Evolutionary conservation across 2,113 vertebrate genomes (phyloP), one percentile per base, ranked within the genome.

Genomic region (Pholis gunnellus): DNA sequence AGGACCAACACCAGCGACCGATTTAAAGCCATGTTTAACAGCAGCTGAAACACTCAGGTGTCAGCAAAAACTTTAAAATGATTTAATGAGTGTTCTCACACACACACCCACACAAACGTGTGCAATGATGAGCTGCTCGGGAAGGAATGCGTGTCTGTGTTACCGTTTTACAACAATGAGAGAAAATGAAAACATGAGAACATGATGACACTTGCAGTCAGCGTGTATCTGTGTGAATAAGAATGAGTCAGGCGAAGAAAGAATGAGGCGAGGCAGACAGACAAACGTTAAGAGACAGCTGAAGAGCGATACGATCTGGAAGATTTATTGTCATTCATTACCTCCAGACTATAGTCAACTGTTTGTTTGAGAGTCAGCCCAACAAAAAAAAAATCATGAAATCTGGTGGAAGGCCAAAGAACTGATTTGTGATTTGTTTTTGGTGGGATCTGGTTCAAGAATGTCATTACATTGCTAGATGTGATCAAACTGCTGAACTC

Each of bases 141-240:
- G 18, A 29, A 81, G 78, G 87, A 90, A 88, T 86, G 81, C 17
- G 36, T 18, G 42, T 6, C 8, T 14, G n/a, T 34, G 3, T 50
- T 50, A 50, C 4, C 11, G 18, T 75, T 87, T 84, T 46, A 69
- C 71, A 25, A 79, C 6, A 87, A 91, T 91, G 91, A 88, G 82
- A 52, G 50, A 50, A 71, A 81, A 79, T 48, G 42, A 88, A 82
- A 87, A 76, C 88, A 84, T 68, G 73, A 80, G 72, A 83, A 88
- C 87, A 89, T 64, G 85, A 90, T 86, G 90, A 87, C 85, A 83
- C 89, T 84, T 76, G 82, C 42, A 63, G 50, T 60, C 69, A 60
- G 59, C 3, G 14, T 38, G 44, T 34, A 60, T 68, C 59, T 38
- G 34, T 60, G 20, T 81, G 80, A 81, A 46, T 50, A 69, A 59